A percentile compares a stretch with the other conserved stretches of the same genome.
These are phyloP conservation scores for Phaonia tiefii DNA, from an alignment of 2,888 invertebrate genomes.

Conservation along the genomic window DNA sequence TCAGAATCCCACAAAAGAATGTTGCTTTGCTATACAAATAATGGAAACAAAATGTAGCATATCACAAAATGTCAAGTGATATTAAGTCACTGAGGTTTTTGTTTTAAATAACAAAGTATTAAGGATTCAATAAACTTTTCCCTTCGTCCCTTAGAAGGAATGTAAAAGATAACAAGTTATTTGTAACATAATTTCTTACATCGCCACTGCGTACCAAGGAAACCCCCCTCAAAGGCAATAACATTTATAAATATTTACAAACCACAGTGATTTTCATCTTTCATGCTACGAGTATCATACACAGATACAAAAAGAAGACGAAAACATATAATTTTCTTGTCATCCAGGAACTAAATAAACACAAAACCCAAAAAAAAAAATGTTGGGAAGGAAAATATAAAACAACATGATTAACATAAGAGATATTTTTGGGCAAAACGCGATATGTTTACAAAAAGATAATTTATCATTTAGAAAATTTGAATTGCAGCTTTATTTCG, in stretches of 20 bases:
- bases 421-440: too few species aligned
- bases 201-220: background rate
- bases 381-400: slow-evolving; percentile 9
- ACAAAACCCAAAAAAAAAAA: background rate
- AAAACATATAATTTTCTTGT: background rate
- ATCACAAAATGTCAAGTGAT: too few species aligned
- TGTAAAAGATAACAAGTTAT: slow-evolving; percentile 14
- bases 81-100: background rate
- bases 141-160: background rate
- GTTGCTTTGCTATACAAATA: too few species aligned
- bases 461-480: background rate
- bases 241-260: slow-evolving; percentile 25
- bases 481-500: slow-evolving; percentile 14
- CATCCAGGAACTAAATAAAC: background rate
- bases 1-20: too few species aligned
- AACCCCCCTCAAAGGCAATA: background rate
- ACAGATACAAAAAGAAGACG: background rate
- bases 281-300: background rate
- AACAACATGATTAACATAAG: slow-evolving; percentile 3
- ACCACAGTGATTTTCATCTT: slow-evolving; percentile 23
- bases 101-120: background rate
- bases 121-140: too few species aligned
- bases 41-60: too few species aligned
- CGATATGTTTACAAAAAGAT: too few species aligned
- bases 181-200: background rate